Percentiles rank a stretch among this genome's conserved stretches.
Conservation (phyloP, 2,888 invertebrate genomes). For the Drosophila parthenogenetica region DNA sequence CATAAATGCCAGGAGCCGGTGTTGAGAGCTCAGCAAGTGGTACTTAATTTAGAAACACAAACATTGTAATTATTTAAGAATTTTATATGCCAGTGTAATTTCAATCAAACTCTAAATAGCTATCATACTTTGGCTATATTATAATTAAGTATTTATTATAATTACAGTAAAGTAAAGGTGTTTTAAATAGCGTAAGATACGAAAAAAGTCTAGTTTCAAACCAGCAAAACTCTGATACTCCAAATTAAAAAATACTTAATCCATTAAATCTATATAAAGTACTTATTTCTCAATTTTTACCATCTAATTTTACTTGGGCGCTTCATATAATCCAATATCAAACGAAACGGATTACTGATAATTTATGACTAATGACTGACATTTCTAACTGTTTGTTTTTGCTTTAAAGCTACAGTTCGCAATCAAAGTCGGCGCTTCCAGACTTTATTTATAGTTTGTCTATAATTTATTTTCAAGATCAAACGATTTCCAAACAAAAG, state of each 20-base stretch:
- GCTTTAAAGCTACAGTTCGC: neutral
- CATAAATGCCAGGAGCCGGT: conserved; percentile 29
- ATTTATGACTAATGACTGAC: neutral
- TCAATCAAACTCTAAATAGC: conserved; percentile 7
- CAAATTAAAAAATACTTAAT: no score
- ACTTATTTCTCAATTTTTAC: no score
- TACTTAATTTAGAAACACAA: conserved; percentile 22
- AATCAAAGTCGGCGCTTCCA: conserved; percentile 17
- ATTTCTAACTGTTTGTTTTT: conserved; percentile 18
- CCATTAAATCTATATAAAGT: no score
- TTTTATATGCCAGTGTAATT: conserved; percentile 1
- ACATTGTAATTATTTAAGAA: conserved; percentile 35
- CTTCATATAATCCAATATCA: conserved; percentile 5
- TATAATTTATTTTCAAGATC: conserved; percentile 20
- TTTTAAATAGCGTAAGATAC: no score
- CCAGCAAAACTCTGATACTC: no score
- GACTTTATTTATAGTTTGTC: conserved; percentile 38
- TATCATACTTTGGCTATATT: neutral
- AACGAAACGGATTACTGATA: conserved; percentile 1
- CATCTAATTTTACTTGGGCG: no score
- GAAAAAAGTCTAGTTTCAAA: no score
- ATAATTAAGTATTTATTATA: neutral
- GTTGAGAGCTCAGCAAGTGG: conserved; percentile 18
- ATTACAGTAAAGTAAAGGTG: no score
- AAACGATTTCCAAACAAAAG: conserved; percentile 39